Conservation (phyloP, 2,797 vertebrate genomes). For the Chanos chanos region DNA sequence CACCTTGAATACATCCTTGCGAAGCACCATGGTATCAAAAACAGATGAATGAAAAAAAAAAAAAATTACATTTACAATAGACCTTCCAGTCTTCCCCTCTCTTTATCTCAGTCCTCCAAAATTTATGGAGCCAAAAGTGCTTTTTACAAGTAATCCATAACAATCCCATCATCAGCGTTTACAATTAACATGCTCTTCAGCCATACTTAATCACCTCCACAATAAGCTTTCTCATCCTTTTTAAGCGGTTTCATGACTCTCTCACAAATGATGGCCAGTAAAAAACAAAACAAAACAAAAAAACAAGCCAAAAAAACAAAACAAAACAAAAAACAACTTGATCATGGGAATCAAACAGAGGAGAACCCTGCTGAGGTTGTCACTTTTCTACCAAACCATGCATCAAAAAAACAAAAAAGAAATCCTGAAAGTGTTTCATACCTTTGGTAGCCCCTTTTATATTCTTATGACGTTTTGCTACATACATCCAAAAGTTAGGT, state of each 20-base stretch:
- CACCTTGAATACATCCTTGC: conserved; percentile 84
- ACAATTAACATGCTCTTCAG: conserved; percentile 3
- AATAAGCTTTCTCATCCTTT: conserved; percentile 1
- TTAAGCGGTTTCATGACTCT: not conserved
- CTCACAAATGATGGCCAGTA: no score
- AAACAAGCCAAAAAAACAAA: no score
- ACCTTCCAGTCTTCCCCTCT: conserved; percentile 25
- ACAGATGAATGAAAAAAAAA: conserved; percentile 56
- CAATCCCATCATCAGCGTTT: no score
- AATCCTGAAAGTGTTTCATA: conserved; percentile 16
- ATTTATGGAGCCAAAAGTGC: conserved; percentile 79
- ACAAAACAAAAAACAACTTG: no score
- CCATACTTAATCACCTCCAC: not conserved
- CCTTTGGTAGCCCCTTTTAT: conserved; percentile 19
- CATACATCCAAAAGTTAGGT: not conserved
- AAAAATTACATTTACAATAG: conserved; percentile 54
- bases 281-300: no score
- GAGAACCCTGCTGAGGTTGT: no score
- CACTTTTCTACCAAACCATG: no score
- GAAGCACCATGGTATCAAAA: conserved; percentile 80
- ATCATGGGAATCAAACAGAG: no score
- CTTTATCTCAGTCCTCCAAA: conserved; percentile 41
- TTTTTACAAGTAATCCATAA: conserved; percentile 57
- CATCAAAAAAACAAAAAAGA: not conserved
- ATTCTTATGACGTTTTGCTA: conserved; percentile 1